Evolutionary conservation across 1,140 invertebrate genomes (phyloP).

Genomic region (Bicyclus anynana): DNA sequence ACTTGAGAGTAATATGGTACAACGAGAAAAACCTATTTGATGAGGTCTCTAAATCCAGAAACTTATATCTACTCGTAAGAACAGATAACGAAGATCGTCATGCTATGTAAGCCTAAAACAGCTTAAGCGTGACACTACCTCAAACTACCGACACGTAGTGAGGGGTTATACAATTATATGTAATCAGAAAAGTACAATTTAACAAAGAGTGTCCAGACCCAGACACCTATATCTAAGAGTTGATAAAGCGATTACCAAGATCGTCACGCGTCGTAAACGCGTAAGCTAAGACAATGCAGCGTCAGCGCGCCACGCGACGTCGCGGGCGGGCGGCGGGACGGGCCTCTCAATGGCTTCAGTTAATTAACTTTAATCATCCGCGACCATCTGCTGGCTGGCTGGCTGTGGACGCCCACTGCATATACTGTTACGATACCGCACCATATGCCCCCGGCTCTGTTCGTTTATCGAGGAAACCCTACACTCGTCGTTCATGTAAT

Average conservation of each 20-base stretch:
- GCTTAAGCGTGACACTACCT: no score
- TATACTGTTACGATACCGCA: slow-evolving; percentile 56
- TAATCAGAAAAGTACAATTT: no score
- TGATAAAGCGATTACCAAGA: not conserved
- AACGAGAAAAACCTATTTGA: no score
- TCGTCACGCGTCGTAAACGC: not conserved
- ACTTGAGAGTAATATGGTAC: no score
- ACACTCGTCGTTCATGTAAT: slow-evolving; percentile 17
- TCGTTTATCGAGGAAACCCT: slow-evolving; percentile 48
- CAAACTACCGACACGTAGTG: no score
- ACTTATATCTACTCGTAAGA: no score
- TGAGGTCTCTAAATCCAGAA: no score
- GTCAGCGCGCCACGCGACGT: slow-evolving; percentile 19
- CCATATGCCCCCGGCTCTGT: slow-evolving; percentile 28
- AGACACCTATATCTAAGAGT: not conserved
- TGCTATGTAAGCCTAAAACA: no score
- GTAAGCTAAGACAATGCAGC: slow-evolving; percentile 4
- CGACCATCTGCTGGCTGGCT: slow-evolving; percentile 61
- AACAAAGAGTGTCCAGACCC: no score
- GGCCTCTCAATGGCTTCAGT: slow-evolving; percentile 73
- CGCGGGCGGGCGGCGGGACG: slow-evolving; percentile 32
- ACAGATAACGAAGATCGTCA: no score
- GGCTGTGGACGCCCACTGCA: slow-evolving; percentile 55
- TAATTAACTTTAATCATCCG: slow-evolving; percentile 76
- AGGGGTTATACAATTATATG: no score